Base-by-base conservation (phyloP, 2,113 vertebrate species). In the Cephalopholis sonnerati region DNA sequence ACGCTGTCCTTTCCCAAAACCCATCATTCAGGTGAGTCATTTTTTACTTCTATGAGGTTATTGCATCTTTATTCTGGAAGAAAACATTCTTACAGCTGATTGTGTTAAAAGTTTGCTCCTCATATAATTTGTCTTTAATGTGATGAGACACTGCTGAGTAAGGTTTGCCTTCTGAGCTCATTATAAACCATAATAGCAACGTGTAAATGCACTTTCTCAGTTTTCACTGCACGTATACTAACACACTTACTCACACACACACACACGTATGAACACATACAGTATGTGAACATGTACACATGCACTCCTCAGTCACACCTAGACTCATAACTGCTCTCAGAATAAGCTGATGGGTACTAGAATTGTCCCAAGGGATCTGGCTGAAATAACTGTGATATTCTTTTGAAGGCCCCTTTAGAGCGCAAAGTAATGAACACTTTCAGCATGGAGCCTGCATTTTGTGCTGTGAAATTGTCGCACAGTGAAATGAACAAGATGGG, bases 1-100 rank as follows among this genome's bases (percentile, higher is more conserved):
- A 83, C 25, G 13, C 67, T 50, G 17, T 67, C 58, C 25, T 71
- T 53, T 36, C 51, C 65, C 65, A 65, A 77, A 80, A 82, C 59
- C 27, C 80, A 73, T 85, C 87, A 59, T 73, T 80, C 85, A 95
- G 94, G 94, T 95, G 68, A 94, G 94, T 94, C 39, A 83, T 73
- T 62, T 87, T 81, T 76, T 2, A 67, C 12, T 50, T 17, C 20
- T 73, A 24, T 85, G 74, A 44, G 76, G 2, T 72, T 16, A 66
- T 76, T 79, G 53, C 9, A 50, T 77, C 55, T 67, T 11, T 71
- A 44, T 36, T 74, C 41, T 48, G 25, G 27, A 44, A 55, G 12
- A 55, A 66, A 73, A 75, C 44, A 5, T 57, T 69, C 48, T 80
- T 39, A 22, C 5, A 72, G 4, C 12, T 67, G 24, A 82, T 71